These are phyloP conservation scores for Oryzaephilus surinamensis DNA, from an alignment of 1,140 invertebrate genomes.

Conservation along the genomic window DNA sequence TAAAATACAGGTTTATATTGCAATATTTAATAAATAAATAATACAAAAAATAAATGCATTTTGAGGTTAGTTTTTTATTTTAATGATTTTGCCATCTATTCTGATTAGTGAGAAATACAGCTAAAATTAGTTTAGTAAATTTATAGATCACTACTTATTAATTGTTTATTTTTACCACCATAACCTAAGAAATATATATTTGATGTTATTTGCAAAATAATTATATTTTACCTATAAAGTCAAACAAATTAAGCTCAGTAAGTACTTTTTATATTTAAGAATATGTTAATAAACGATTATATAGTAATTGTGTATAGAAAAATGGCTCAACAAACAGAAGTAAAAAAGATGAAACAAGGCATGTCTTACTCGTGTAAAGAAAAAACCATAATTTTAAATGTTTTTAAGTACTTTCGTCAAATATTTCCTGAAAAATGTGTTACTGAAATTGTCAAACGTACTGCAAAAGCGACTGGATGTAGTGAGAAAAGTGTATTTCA, in stretches of 20 bases:
- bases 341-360: slow-evolving; percentile 33
- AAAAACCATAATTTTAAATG: slow-evolving; percentile 32
- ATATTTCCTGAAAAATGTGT: slow-evolving; percentile 28
- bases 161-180: too few species aligned
- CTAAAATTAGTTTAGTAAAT: too few species aligned
- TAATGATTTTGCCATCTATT: too few species aligned
- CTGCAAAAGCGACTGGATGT: slow-evolving; percentile 30
- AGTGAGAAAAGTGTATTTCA: slow-evolving; percentile 33
- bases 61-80: too few species aligned
- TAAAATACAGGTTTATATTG: not conserved
- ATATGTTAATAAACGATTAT: not conserved
- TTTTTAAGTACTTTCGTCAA: slow-evolving; percentile 30
- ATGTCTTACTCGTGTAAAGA: slow-evolving; percentile 32
- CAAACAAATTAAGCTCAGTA: too few species aligned
- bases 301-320: slow-evolving; percentile 1
- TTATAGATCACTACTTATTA: too few species aligned
- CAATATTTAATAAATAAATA: not conserved
- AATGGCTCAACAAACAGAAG: slow-evolving; percentile 15
- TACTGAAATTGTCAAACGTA: slow-evolving; percentile 27
- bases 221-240: too few species aligned
- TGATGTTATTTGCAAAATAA: too few species aligned
- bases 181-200: too few species aligned
- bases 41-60: too few species aligned
- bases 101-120: too few species aligned
- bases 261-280: not conserved